Evolutionary conservation across 2,888 invertebrate genomes (phyloP).

Genomic region (Teleogryllus oceanicus): DNA sequence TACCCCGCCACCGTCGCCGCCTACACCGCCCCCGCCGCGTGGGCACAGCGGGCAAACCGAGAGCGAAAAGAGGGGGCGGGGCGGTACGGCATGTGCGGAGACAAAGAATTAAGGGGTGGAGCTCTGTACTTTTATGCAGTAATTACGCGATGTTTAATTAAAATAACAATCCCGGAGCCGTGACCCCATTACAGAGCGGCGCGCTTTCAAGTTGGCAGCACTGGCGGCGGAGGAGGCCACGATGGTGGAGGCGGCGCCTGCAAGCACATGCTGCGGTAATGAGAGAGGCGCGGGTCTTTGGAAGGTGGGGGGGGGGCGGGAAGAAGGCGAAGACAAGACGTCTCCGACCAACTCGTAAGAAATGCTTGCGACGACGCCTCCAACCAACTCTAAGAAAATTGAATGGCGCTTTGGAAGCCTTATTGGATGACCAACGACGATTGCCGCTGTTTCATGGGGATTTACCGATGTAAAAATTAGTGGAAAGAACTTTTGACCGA

Average conservation of each 20-base stretch:
- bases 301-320: background rate
- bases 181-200: background rate
- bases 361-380: too few relatives aligned
- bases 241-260: background rate
- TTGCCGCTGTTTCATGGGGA: too few relatives aligned
- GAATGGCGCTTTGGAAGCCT: too few relatives aligned
- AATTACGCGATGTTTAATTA: constrained; percentile 9
- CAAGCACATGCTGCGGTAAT: constrained; percentile 4
- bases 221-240: background rate
- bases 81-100: background rate
- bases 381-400: too few relatives aligned
- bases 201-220: background rate
- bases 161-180: constrained; percentile 8
- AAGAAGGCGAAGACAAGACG: background rate
- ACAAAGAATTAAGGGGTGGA: constrained; percentile 1
- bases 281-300: background rate
- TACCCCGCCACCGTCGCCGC: background rate
- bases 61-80: too few relatives aligned
- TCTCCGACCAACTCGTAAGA: too few relatives aligned
- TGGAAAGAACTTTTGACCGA: too few relatives aligned
- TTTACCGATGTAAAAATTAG: too few relatives aligned
- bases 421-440: too few relatives aligned
- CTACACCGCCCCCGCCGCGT: background rate
- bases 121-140: constrained; percentile 1
- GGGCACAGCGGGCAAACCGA: too few relatives aligned